These are phyloP conservation scores for Netelia melanura DNA, from an alignment of 2,888 invertebrate species.

Conservation along the genomic window DNA sequence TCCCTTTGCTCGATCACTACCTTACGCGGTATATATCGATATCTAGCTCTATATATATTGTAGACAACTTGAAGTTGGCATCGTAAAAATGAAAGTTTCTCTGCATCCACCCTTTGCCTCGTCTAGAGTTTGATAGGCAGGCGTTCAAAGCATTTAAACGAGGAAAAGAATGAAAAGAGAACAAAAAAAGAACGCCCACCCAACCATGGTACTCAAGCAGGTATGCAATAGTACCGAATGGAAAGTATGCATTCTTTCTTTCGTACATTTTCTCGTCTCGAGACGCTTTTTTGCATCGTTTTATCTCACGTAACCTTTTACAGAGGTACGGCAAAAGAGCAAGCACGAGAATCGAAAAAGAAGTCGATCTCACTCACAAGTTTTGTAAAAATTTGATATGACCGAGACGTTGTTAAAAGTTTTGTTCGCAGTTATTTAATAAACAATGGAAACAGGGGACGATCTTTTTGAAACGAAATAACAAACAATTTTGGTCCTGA, in stretches of 20 bases:
- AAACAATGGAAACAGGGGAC: not conserved
- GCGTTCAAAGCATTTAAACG: constrained; percentile 29
- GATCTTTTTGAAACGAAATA: not conserved
- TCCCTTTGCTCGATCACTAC: no score
- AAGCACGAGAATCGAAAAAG: not conserved
- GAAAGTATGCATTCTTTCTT: constrained; percentile 17
- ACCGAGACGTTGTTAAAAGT: constrained; percentile 2
- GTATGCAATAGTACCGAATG: constrained; percentile 6
- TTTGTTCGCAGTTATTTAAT: not conserved
- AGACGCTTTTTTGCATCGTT: constrained; percentile 6
- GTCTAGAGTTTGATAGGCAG: constrained; percentile 67
- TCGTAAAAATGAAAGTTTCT: constrained; percentile 78
- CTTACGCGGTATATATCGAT: no score
- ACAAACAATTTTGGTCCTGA: not conserved
- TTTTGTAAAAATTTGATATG: not conserved
- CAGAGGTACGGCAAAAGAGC: not conserved
- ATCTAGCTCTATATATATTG: constrained; percentile 15
- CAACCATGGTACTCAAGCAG: not conserved
- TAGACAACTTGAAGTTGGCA: constrained; percentile 69
- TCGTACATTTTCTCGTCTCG: constrained; percentile 23
- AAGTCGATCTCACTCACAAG: not conserved
- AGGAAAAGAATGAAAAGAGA: not conserved
- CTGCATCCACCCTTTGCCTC: constrained; percentile 58
- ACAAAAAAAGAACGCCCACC: not conserved
- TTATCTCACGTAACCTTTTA: constrained; percentile 19